Evolutionary conservation across 2,888 invertebrate genomes (phyloP), one percentile per base, ranked within the genome.

Genomic region (Drosophila borealis): DNA sequence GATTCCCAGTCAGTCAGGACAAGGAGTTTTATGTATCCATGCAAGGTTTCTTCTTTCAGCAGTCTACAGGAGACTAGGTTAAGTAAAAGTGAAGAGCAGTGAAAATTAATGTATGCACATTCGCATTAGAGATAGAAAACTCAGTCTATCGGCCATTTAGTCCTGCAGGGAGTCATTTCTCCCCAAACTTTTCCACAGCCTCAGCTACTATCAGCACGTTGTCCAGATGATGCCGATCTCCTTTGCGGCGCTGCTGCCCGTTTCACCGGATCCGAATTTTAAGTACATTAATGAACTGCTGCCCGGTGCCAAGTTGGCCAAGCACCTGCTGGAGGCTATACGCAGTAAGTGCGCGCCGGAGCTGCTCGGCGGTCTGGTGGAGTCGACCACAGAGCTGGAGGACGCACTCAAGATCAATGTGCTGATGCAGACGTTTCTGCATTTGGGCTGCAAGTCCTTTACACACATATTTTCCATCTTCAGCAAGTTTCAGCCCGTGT

Each of bases 161-260:
- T 6, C n/a, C n/a, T 4, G 5, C 37, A 13, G 19, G 1, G 11
- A 39, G 1, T 54, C 11, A 44, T 11, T 44, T 14, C 13, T 13
- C 5, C 36, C 6, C 4, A 29, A n/a, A 8, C 36, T 33, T 13
- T 29, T n/a, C 41, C 70, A 25, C 86, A 96, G 97, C 89, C 94
- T 99, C 70, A 98, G 99, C 0, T 99, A 99, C 92, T 96, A 97
- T 91, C 97, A 98, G 91, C 94, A 98, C 85, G 96, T 99, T 65
- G 95, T 95, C 56, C 97, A 98, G 80, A 96, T 98, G 93, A 94
- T 98, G 89, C 98, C 99, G 1, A 96, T 96, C 84, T 93, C 95
- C 0, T 98, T 98, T 92, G 94, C 94, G 2, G 93, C 95, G 14
- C 94, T 98, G 76, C 94, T 98, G 66, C 99, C 99, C 1, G 93